Percentiles rank a stretch among this genome's conserved stretches.
Evolutionary conservation across 92 coral and sea anemone species (phyloP).

Genomic region (Pocillopora grandis): DNA sequence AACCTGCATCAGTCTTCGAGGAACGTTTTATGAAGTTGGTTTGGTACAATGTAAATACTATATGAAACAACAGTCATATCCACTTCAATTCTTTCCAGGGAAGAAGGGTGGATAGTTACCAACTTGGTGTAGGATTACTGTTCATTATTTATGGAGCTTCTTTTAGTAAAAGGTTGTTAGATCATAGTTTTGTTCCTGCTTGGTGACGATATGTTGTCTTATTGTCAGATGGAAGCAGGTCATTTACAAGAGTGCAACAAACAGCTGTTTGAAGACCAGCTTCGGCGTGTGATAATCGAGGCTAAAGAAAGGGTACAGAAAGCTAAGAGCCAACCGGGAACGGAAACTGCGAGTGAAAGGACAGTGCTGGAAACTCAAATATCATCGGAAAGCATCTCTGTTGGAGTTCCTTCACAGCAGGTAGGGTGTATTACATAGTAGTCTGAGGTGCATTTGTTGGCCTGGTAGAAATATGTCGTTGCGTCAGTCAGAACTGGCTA

Average conservation of each 20-base stretch:
- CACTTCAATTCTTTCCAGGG: no score
- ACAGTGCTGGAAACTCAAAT: constrained; percentile 60
- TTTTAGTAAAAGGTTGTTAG: not conserved
- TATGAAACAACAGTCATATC: no score
- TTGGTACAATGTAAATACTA: no score
- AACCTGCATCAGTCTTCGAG: no score
- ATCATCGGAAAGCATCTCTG: constrained; percentile 30
- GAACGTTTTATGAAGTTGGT: no score
- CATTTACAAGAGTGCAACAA: constrained; percentile 91
- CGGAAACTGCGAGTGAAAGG: constrained; percentile 67
- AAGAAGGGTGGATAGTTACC: no score
- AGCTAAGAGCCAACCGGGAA: constrained; percentile 59
- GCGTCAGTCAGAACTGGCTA: no score
- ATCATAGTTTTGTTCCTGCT: not conserved
- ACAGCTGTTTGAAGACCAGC: constrained; percentile 79
- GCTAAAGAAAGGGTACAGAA: constrained; percentile 69
- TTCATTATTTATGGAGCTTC: no score
- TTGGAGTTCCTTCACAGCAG: constrained; percentile 43
- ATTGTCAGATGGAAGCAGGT: constrained; percentile 78
- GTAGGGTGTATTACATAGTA: not conserved
- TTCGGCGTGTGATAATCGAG: constrained; percentile 77
- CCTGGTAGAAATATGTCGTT: not conserved
- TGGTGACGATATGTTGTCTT: no score
- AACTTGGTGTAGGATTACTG: no score
- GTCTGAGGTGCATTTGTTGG: not conserved